phyloP scores from a whole-genome alignment of 2,888 invertebrate species.

The Agrochola lota region DNA sequence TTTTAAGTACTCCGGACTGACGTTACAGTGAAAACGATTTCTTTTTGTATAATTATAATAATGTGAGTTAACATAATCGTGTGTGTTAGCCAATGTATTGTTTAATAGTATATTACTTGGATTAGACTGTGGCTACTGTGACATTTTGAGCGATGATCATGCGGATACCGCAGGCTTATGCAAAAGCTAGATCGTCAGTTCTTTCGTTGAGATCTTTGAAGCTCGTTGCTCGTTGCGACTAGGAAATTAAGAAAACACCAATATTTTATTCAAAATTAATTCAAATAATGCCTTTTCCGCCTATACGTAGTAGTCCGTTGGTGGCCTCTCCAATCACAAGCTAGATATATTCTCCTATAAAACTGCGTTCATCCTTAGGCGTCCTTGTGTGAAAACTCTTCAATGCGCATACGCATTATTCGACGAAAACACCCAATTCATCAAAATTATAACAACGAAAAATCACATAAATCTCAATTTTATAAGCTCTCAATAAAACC shows the following conservation, averaged over 20 bases:
- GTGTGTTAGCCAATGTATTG: constrained; percentile 8
- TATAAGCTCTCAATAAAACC: constrained; percentile 39
- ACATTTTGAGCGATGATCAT: neutral
- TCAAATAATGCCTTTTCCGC: no score
- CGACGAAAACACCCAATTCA: neutral
- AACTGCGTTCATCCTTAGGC: no score
- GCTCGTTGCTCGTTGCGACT: no score
- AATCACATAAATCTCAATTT: constrained; percentile 41
- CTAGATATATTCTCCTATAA: no score
- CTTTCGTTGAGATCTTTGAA: no score
- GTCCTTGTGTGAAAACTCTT: no score
- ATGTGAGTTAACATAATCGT: constrained; percentile 49
- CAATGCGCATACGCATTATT: constrained; percentile 3
- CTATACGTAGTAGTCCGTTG: no score
- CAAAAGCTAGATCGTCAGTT: no score
- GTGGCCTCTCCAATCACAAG: no score
- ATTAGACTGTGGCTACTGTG: neutral
- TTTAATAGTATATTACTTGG: neutral
- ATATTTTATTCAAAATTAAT: no score
- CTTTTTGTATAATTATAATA: constrained; percentile 48
- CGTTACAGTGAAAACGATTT: constrained; percentile 55
- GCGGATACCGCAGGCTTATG: no score
- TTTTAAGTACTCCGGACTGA: constrained; percentile 56
- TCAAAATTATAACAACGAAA: constrained; percentile 23
- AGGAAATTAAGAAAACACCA: no score